Evolutionary conservation across 1,140 invertebrate species (phyloP), one percentile per base, ranked within the genome.

Genomic region (Pantala flavescens): DNA sequence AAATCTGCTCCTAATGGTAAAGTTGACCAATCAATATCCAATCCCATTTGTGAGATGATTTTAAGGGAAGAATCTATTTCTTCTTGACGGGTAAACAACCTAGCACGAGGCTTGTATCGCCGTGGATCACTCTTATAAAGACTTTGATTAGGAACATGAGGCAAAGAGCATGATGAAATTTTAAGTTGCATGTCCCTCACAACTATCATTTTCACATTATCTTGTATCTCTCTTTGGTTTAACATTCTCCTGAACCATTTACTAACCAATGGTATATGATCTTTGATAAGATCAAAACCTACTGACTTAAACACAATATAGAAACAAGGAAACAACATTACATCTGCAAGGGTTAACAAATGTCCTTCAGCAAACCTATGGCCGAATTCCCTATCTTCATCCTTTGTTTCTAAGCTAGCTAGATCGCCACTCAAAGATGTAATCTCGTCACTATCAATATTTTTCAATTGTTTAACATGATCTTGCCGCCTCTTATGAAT

Each of bases 301-400:
- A 78, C 72, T 28, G 83, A 81, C 78, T 87, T 82, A 74, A 91
- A 82, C n/a, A 93, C 82, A 73, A 91, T 84, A 78, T 89, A 84
- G 72, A 92, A 84, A 77, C 88, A 90, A 1, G 90, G 89, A 81
- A 90, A 90, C 75, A 96, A 85, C 70, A 96, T 87, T 63, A 96
- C 80, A 84, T 97, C 95, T 36, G 95, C 89, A 75, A 97, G 82
- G 9, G 93, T 94, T 76, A 97, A 86, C 76, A 87, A 88, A 2
- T 90, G 88, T 2, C 94, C 94, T 85, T 97, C 94, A 10, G 92
- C 91, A 84, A 89, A 97, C 42, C 86, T 83, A 81, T 96, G 93
- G 70, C 85, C 84, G 7, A 89, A 81, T n/a, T 19, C 55, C 49
- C 63, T 73, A 75, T 49, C 21, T 24, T 74, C 63, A 77, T 80